Percentiles rank a stretch among this genome's conserved stretches.
These are phyloP conservation scores for Psix sp. DNA, from an alignment of 1,140 invertebrate species.

Conservation along the genomic window DNA sequence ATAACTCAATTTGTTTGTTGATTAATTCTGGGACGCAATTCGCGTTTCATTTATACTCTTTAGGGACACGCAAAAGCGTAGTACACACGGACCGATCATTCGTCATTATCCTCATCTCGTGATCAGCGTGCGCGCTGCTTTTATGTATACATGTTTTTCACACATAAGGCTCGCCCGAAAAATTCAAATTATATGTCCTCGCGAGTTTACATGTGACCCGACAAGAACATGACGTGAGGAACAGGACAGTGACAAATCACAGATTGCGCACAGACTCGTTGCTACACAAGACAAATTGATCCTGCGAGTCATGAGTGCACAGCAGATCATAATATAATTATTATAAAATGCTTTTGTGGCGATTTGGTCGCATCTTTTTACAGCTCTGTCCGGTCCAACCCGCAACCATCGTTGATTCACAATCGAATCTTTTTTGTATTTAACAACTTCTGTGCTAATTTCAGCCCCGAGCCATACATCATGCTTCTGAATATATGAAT, in stretches of 20 bases:
- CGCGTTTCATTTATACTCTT: slow-evolving; percentile 14
- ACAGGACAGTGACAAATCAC: slow-evolving; percentile 71
- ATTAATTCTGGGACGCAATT: slow-evolving; percentile 6
- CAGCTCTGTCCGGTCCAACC: slow-evolving; percentile 29
- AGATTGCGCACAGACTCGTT: slow-evolving; percentile 71
- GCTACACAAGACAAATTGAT: slow-evolving; percentile 70
- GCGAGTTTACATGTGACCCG: slow-evolving; percentile 43
- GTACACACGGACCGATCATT: too few species aligned
- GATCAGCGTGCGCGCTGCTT: too few species aligned
- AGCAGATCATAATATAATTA: slow-evolving; percentile 75
- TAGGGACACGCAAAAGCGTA: too few species aligned
- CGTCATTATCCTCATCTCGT: too few species aligned
- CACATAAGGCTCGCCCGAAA: too few species aligned
- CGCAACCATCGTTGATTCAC: slow-evolving; percentile 61
- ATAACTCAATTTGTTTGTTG: slow-evolving; percentile 36
- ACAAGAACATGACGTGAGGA: slow-evolving; percentile 52
- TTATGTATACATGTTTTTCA: too few species aligned
- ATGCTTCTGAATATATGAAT: slow-evolving; percentile 51
- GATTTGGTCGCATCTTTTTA: slow-evolving; percentile 69
- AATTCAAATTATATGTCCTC: slow-evolving; percentile 60
- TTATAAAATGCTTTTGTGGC: slow-evolving; percentile 65
- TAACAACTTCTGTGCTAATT: slow-evolving; percentile 46
- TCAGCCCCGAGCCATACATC: slow-evolving; percentile 30
- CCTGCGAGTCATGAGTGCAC: slow-evolving; percentile 67
- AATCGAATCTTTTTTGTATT: slow-evolving; percentile 54